phyloP scores from a whole-genome alignment of 2,888 invertebrate species.

The Limulus polyphemus region DNA sequence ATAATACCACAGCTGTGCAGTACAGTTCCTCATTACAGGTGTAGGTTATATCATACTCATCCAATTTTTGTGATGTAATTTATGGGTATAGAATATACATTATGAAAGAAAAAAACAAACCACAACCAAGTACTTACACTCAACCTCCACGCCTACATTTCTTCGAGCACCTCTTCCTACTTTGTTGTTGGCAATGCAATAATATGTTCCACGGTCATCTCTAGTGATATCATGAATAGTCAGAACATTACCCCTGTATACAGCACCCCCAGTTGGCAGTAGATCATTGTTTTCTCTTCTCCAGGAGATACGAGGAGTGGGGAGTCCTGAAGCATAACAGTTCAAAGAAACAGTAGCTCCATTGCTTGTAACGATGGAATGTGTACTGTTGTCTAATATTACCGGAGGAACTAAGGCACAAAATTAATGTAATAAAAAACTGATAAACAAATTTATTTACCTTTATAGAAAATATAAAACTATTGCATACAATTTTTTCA shows the following conservation, averaged over 20 bases:
- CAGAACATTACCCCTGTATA: slow-evolving; percentile 46
- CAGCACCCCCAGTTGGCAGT: slow-evolving; percentile 51
- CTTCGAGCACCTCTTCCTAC: slow-evolving; percentile 39
- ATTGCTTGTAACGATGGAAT: slow-evolving; percentile 51
- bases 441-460: too few relatives aligned
- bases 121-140: slow-evolving; percentile 18
- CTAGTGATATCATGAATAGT: slow-evolving; percentile 65
- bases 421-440: too few relatives aligned
- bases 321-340: slow-evolving; percentile 78
- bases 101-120: too few relatives aligned
- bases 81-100: too few relatives aligned
- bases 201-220: slow-evolving; percentile 83
- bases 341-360: slow-evolving; percentile 43
- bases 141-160: slow-evolving; percentile 75
- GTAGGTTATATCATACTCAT: too few relatives aligned
- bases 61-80: too few relatives aligned
- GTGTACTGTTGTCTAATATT: slow-evolving; percentile 82
- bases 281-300: slow-evolving; percentile 84
- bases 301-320: slow-evolving; percentile 71
- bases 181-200: slow-evolving; percentile 55
- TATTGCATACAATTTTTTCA: too few relatives aligned
- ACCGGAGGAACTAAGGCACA: slow-evolving; percentile 55
- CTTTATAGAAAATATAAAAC: too few relatives aligned
- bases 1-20: too few relatives aligned
- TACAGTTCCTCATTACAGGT: too few relatives aligned